phyloP scores from a whole-genome alignment of 2,797 vertebrate species.

The Enteromius viviparus region DNA sequence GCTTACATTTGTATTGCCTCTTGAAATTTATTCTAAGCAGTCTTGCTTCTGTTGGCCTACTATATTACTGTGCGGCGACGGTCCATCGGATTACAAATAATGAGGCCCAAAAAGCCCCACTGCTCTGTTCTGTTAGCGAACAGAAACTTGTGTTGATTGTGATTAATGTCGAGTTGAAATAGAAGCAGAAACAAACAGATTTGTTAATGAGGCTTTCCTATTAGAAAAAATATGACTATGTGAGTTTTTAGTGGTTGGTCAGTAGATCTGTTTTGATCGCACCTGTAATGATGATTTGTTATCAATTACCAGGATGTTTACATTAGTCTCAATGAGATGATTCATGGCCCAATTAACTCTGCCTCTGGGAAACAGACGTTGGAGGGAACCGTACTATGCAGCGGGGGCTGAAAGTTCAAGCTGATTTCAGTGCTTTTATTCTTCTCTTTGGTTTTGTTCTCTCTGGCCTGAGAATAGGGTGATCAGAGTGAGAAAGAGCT shows the following conservation, averaged over 20 bases:
- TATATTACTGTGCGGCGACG: not conserved
- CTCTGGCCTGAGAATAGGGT: slow-evolving; percentile 49
- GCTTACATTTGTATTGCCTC: slow-evolving; percentile 18
- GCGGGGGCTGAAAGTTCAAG: slow-evolving; percentile 26
- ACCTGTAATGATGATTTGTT: slow-evolving; percentile 67
- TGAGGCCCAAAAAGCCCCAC: slow-evolving; percentile 19
- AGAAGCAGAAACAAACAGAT: slow-evolving; percentile 53
- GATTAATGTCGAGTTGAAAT: slow-evolving; percentile 66
- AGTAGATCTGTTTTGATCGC: slow-evolving; percentile 63
- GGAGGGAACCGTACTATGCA: slow-evolving; percentile 10
- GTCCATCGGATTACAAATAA: slow-evolving; percentile 51
- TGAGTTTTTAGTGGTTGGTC: slow-evolving; percentile 60
- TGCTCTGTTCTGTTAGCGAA: slow-evolving; percentile 62
- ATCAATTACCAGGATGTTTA: slow-evolving; percentile 52
- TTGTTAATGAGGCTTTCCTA: slow-evolving; percentile 44
- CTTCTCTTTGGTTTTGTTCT: slow-evolving; percentile 58
- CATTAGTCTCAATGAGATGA: slow-evolving; percentile 28
- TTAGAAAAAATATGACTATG: slow-evolving; percentile 47
- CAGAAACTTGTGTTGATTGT: slow-evolving; percentile 65
- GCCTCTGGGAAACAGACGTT: slow-evolving; percentile 40
- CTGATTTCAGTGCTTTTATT: slow-evolving; percentile 47
- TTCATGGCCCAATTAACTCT: slow-evolving; percentile 33
- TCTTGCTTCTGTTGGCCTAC: slow-evolving; percentile 34
- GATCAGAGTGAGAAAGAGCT: slow-evolving; percentile 66
- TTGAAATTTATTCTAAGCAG: slow-evolving; percentile 23